Base-by-base conservation (phyloP, 1,140 invertebrate species). In the Harpegnathos saltator region DNA sequence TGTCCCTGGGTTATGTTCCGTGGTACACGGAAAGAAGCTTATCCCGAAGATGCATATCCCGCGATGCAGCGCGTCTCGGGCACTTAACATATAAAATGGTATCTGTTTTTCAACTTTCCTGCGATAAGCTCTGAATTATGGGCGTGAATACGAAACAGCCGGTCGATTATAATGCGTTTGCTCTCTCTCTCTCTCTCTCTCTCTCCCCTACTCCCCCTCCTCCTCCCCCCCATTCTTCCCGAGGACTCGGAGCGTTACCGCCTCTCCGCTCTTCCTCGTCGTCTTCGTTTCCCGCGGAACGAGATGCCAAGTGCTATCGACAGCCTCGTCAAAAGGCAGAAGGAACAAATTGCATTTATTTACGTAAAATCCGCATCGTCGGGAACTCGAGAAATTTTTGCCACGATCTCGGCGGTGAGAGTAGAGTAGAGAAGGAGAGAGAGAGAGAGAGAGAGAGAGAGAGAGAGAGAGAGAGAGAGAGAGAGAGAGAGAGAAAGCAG, bases 11-110 rank as follows among this genome's bases (percentile, higher is more conserved):
- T 88, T 84, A 86, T 66, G 74, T 77, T 81, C 69, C 71, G 52
- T 2, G 69, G 54, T 89, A 89, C 88, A 89, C 69, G 83, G 85
- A 89, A 89, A 89, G 85, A 48, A 89, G 83, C 88, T 89, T 89
- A 89, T 85, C 68, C 72, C 72, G 50, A 65, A 74, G 78, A 89
- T 83, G 84, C 71, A 85, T 85, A 86, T 50, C 78, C 75, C 58
- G 38, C n/a, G 66, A 68, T 44, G 56, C 44, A 54, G 69, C 50
- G 44, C 78, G 26, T 74, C 73, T 38, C 48, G 19, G 52, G 80
- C 75, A 61, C 85, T 85, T 85, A 86, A 86, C 75, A 85, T 85
- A 85, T 74, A 81, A 84, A 86, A 84, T 81, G 83, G 59, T 84
- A 83, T 71, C 82, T 72, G 82, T 84, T 85, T 86, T 82, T 73